Evolutionary conservation across 2,888 invertebrate species (phyloP), one percentile per base, ranked within the genome.

Genomic region (Tiphia femorata): DNA sequence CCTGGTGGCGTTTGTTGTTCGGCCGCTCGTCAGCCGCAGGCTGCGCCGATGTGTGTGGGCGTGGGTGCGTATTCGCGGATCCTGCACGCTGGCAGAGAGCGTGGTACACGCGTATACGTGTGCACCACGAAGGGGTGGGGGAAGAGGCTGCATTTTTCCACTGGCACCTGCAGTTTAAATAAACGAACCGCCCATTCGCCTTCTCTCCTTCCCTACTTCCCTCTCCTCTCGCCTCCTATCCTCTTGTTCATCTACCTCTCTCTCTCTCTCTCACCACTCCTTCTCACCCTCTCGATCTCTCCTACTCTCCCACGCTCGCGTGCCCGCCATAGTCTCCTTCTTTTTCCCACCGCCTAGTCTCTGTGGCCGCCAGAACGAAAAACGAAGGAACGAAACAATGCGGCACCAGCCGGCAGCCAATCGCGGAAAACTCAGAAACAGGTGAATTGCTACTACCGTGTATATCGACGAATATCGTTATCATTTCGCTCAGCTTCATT

Each of bases 1-100:
- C 72, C 67, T 59, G 67, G 44, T 64, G 70, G 73, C 68, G 72
- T 73, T 77, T 73, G 73, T 75, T 73, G 73, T 72, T 71, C 62
- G 72, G 69, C 49, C 69, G 68, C 72, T 77, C 75, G 74, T 77
- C 77, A 77, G 77, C 72, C 77, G 72, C 78, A 77, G 77, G 74
- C 70, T 55, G 66, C 59, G 41, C 58, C 58, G 51, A 58, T 69
- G 69, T 64, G 55, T 51, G 10, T 35, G 21, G 35, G 12, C 21
- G 16, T 23, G n/a, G n/a, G n/a, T 27, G 46, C 35, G 8, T 27
- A 35, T 12, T 38, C 7, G 25, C 48, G 23, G n/a, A n/a, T n/a
- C n/a, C n/a, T n/a, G n/a, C n/a, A n/a, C n/a, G n/a, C n/a, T n/a
- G n/a, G n/a, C n/a, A n/a, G n/a, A n/a, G n/a, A n/a, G n/a, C n/a